Evolutionary conservation across 2,797 vertebrate genomes (phyloP).

Genomic region (Petrocephalus sullivani): DNA sequence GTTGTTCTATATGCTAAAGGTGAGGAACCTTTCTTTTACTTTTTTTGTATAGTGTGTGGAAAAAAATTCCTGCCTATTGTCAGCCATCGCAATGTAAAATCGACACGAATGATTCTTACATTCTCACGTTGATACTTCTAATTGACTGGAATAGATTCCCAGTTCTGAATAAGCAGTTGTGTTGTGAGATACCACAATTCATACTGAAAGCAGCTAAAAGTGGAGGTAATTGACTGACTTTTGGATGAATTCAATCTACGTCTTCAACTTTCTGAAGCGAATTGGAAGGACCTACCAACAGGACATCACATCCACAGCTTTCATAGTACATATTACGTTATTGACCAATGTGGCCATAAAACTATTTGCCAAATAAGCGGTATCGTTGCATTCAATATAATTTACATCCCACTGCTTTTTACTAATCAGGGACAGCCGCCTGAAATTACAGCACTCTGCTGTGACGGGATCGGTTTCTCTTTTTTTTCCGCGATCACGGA

Average conservation of each 20-base stretch:
- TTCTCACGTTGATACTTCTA: not conserved
- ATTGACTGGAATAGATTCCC: not conserved
- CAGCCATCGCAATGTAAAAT: not conserved
- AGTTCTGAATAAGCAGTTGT: not conserved
- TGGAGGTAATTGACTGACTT: not conserved
- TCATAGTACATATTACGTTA: not conserved
- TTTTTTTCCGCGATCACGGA: slow-evolving; percentile 23
- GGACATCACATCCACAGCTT: not conserved
- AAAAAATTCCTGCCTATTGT: not conserved
- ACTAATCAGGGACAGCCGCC: not conserved
- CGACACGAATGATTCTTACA: not conserved
- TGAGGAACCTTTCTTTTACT: not conserved
- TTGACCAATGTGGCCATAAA: not conserved
- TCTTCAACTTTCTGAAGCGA: not conserved
- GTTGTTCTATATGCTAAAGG: not conserved
- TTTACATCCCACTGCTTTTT: not conserved
- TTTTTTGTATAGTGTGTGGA: not conserved
- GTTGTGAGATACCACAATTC: not conserved
- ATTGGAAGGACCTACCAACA: not conserved
- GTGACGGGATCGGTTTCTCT: not conserved
- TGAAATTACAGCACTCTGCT: not conserved
- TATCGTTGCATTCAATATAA: not conserved
- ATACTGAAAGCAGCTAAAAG: not conserved
- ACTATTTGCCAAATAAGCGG: not conserved
- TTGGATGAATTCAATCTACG: not conserved